Percentiles rank a stretch among this genome's conserved stretches.
Conservation (phyloP, 2,888 invertebrate species). For the Cephonodes hylas region DNA sequence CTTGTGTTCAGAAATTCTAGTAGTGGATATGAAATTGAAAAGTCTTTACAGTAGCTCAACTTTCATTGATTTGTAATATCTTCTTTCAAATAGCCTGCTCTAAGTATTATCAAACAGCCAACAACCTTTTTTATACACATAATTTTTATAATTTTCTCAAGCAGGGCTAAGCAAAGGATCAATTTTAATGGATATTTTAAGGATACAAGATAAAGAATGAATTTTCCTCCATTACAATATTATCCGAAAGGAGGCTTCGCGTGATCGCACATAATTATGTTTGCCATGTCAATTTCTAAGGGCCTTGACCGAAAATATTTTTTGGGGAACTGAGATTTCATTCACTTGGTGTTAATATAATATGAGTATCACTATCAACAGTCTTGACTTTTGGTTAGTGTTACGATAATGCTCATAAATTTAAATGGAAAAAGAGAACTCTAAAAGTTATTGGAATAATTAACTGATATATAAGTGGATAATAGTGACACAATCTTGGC, state of each 20-base stretch:
- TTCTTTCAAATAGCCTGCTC: no score
- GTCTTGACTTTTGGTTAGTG: neutral
- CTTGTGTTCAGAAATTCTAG: no score
- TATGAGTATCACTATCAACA: no score
- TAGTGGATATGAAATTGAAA: no score
- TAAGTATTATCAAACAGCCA: neutral
- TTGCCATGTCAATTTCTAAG: neutral
- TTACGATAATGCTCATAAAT: neutral
- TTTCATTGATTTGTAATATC: no score
- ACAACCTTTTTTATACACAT: neutral
- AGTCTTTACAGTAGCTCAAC: no score
- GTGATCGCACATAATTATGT: slow-evolving; percentile 8
- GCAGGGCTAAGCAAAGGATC: neutral
- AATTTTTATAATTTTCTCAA: neutral
- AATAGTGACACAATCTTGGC: no score
- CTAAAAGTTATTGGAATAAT: no score
- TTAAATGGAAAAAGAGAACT: no score
- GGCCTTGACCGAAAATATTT: neutral
- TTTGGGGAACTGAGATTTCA: neutral
- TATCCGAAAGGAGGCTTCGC: slow-evolving; percentile 1
- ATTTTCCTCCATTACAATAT: neutral
- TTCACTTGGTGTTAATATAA: no score
- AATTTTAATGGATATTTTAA: slow-evolving; percentile 9
- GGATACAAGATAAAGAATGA: neutral
- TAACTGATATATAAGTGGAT: no score